Evolutionary conservation across 2,797 vertebrate species (phyloP), one percentile per base, ranked within the genome.

Genomic region (Sarcoramphus papa): DNA sequence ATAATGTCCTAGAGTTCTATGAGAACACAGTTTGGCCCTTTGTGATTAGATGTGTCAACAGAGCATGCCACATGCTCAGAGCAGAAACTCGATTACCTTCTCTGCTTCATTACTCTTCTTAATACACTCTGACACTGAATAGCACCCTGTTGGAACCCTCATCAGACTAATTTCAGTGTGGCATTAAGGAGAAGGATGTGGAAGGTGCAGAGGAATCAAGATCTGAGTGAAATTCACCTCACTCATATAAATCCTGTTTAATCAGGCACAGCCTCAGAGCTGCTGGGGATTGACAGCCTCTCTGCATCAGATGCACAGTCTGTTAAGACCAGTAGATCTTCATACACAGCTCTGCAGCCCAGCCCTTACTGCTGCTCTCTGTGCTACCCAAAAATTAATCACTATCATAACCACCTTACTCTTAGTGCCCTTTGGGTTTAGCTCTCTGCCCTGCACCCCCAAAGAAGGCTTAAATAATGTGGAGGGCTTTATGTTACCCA

Each of bases 71-170:
- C 85, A 79, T 45, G 81, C 86, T 94, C 91, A 85, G 90, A 88
- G 95, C 87, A 96, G 92, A 95, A 92, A 95, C 96, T 92, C 54
- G 7, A 95, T 96, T 96, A 69, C 92, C 62, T 90, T 92, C 94
- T 78, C 86, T 85, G 93, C 92, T 95, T 94, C 96, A 94, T 97
- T 97, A 92, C 92, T 95, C 82, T 93, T 85, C 93, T 79, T 97
- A 96, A 96, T 96, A 59, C 85, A 63, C 91, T 90, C 94, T 96
- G 94, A 81, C 87, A 84, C 79, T 63, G 91, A 90, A 73, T 95
- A 97, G 91, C 53, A 86, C 91, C 89, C 92, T 67, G 82, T 90
- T 94, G 96, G 92, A 96, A 54, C 82, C 63, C 78, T 93, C 73
- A 13, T 94, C 96, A 84, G 79, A 59, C 85, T 95, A 76, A 97